These are phyloP conservation scores for Phrynosoma blainvillii DNA, from an alignment of 2,113 vertebrate species.

Conservation along the genomic window DNA sequence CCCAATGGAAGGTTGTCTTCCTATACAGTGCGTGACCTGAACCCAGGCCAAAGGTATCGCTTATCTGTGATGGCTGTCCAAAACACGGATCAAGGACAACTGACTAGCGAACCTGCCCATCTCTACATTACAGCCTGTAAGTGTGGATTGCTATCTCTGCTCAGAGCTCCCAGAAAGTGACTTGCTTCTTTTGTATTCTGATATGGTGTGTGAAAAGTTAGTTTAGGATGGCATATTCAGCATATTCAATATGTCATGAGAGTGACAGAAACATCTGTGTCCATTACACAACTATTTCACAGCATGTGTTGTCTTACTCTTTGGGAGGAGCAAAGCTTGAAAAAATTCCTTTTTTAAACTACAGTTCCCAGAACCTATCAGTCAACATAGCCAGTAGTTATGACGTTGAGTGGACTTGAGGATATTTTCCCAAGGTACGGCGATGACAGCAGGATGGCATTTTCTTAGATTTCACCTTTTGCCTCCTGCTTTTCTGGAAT, in stretches of 20 bases:
- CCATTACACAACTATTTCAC: background rate
- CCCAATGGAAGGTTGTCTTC: slow-evolving; percentile 83
- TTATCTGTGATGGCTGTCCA: slow-evolving; percentile 85
- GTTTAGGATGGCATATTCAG: background rate
- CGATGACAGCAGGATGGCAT: background rate
- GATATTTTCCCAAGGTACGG: too few species aligned
- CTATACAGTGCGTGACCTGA: slow-evolving; percentile 87
- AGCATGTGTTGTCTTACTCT: background rate
- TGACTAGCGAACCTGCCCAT: slow-evolving; percentile 86
- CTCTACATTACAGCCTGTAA: slow-evolving; percentile 88
- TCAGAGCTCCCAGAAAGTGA: background rate
- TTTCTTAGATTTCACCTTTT: background rate
- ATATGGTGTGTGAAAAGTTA: background rate
- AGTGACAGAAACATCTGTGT: background rate
- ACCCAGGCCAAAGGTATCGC: slow-evolving; percentile 84
- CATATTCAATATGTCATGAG: background rate
- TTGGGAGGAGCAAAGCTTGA: background rate
- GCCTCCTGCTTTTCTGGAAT: background rate
- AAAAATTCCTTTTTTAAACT: too few species aligned
- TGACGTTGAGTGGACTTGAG: too few species aligned
- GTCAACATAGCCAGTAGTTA: too few species aligned
- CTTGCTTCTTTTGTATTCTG: background rate
- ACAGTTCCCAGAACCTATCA: too few species aligned
- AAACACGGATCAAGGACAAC: slow-evolving; percentile 81
- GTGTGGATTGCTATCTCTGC: slow-evolving; percentile 46